Evolutionary conservation across 1,140 invertebrate species (phyloP).

Genomic region (Lutraria rhynchaena): DNA sequence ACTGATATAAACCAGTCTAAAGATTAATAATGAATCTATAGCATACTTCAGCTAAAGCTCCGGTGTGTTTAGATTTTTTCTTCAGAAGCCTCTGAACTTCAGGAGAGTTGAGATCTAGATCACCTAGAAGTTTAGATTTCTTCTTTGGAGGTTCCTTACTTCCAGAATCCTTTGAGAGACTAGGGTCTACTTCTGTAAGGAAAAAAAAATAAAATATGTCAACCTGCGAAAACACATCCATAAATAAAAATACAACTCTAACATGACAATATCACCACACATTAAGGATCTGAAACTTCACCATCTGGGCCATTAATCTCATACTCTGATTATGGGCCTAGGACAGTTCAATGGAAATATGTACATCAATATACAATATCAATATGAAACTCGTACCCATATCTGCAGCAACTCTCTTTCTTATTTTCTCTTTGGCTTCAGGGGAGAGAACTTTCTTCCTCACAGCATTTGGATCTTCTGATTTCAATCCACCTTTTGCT

Average conservation of each 20-base stretch:
- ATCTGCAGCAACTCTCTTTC: constrained; percentile 69
- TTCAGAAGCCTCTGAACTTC: constrained; percentile 91
- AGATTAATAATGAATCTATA: too few relatives aligned
- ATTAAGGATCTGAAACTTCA: too few relatives aligned
- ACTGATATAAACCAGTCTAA: too few relatives aligned
- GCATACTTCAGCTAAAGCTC: constrained; percentile 85
- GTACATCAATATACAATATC: too few relatives aligned
- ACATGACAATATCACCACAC: too few relatives aligned
- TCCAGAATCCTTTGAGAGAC: neutral
- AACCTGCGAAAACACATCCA: too few relatives aligned
- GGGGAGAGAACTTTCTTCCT: constrained; percentile 65
- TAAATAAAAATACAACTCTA: too few relatives aligned
- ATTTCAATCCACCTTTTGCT: constrained; percentile 74
- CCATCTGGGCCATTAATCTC: too few relatives aligned
- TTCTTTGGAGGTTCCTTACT: constrained; percentile 72
- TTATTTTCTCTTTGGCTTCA: constrained; percentile 69
- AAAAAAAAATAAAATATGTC: too few relatives aligned
- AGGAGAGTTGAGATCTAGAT: constrained; percentile 83
- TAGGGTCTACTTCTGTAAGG: too few relatives aligned
- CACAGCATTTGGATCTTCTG: constrained; percentile 77
- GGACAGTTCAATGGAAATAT: too few relatives aligned
- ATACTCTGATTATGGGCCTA: too few relatives aligned
- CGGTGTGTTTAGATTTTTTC: constrained; percentile 88
- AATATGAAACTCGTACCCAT: constrained; percentile 59
- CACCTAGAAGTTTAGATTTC: constrained; percentile 77